Percentiles rank a stretch among this genome's conserved stretches.
Conservation (phyloP, 92 coral and sea anemone species). For the Palythoa grandis region DNA sequence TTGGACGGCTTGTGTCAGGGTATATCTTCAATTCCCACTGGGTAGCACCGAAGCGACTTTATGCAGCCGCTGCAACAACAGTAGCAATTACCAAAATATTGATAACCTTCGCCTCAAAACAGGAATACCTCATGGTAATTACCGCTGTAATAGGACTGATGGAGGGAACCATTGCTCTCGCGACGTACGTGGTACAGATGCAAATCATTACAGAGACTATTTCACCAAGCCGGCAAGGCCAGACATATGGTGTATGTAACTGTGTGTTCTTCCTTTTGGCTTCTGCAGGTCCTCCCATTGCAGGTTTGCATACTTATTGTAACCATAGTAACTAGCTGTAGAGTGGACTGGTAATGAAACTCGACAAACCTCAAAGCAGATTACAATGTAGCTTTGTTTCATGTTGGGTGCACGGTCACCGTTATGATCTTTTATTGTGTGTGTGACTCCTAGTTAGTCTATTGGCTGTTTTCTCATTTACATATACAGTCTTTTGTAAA, state of each 20-base stretch:
- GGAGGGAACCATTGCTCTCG: neutral
- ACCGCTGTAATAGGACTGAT: neutral
- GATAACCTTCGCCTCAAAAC: neutral
- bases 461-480: no score
- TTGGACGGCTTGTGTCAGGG: conserved; percentile 23
- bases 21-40: neutral
- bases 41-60: neutral
- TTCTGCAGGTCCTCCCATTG: conserved; percentile 5
- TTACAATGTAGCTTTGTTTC: no score
- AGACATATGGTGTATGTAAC: neutral
- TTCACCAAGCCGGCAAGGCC: neutral
- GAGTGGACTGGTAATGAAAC: no score
- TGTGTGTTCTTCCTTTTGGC: neutral
- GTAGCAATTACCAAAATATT: neutral
- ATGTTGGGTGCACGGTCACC: no score
- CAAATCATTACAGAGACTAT: neutral
- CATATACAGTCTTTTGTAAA: no score
- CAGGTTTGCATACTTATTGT: neutral
- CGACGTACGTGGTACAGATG: neutral
- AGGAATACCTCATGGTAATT: neutral
- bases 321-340: neutral
- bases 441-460: no score
- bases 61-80: neutral
- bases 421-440: no score
- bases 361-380: no score